Evolutionary conservation across 2,888 invertebrate species (phyloP), one percentile per base, ranked within the genome.

Genomic region (Thereva unica): DNA sequence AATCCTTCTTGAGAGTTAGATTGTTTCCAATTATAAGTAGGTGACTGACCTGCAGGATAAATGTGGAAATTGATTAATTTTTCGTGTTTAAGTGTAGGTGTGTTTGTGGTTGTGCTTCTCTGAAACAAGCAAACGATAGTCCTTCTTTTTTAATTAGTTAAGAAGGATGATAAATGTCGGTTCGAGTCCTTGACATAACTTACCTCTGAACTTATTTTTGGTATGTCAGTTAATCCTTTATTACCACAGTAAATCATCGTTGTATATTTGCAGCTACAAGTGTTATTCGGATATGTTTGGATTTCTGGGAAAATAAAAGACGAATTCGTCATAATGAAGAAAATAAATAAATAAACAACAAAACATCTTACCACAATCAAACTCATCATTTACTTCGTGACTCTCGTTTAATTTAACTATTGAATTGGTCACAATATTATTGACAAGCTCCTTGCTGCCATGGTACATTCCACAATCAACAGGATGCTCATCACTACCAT

Each of bases 401-500:
- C 49, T 65, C 8, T 47, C 65, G 35, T 65, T 65, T n/a, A 56
- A 23, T 50, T 45, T 38, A 57, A 74, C 76, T 72, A 79, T 76
- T 68, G 76, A 78, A 72, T 73, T 76, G 71, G 75, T 75, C 50
- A 79, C 75, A 70, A 80, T 76, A 73, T 77, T 78, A 71, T 75
- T 74, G 69, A 77, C 74, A 61, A 80, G 71, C 73, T 76, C 75
- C 71, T 76, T 78, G 73, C 79, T 79, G 67, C 80, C 80, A 71
- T 78, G 78, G 68, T 78, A 76, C 73, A 78, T 75, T 69, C 82
- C 81, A 72, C 81, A 81, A 71, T 79, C 77, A 49, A 77, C 74
- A 12, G 75, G 78, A 80, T 84, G 79, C 73, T 85, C 85, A 80
- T 81, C 82, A 76, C 79, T 74, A 71, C 75, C 75, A 80, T 80